Evolutionary conservation across 2,797 vertebrate genomes (phyloP), one percentile per base, ranked within the genome.

Genomic region (Jordanella pulchra): DNA sequence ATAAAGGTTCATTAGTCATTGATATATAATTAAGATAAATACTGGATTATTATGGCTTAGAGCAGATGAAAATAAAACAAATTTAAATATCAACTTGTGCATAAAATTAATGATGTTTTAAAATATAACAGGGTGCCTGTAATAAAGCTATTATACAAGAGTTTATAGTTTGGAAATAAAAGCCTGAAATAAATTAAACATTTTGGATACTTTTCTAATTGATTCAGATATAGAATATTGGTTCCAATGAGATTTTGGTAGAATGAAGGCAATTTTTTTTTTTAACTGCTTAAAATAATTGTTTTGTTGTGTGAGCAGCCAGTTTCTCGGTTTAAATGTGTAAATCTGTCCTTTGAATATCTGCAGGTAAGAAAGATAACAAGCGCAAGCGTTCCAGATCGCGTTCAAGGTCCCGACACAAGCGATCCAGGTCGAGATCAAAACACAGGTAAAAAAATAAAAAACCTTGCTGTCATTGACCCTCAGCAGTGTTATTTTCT

Each of bases 301-400:
- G 3, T 58, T 58, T 30, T 4, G 54, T 17, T 65, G 30, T 51
- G 17, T 51, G 9, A 50, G 67, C 44, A 35, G 65, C 28, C 48
- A 3, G 11, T 32, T 21, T 25, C 12, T 1, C 4, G 17, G 2
- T 67, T 44, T 47, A 47, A 47, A 18, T 48, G 1, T 70, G 0
- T 30, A 65, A 56, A 10, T 23, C 45, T 58, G 12, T 44, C 0
- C 23, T 71, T 64, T 39, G 7, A 54, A 18, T 28, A 9, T 69
- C 78, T 91, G 23, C 77, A 98, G 97, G 96, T 92, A 99, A 99
- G 87, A 99, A 99, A 84, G 97, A 99, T 71, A 97, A 99, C 75
- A 99, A 99, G 81, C 94, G 97, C 80, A 98, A 98, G 81, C 97
- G 96, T 92, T 98, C 98, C 4, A 95, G 96, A 66, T 99, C 98